These are phyloP conservation scores for Smutsia gigantea DNA, from an alignment of 2,797 vertebrate species.

Conservation along the genomic window DNA sequence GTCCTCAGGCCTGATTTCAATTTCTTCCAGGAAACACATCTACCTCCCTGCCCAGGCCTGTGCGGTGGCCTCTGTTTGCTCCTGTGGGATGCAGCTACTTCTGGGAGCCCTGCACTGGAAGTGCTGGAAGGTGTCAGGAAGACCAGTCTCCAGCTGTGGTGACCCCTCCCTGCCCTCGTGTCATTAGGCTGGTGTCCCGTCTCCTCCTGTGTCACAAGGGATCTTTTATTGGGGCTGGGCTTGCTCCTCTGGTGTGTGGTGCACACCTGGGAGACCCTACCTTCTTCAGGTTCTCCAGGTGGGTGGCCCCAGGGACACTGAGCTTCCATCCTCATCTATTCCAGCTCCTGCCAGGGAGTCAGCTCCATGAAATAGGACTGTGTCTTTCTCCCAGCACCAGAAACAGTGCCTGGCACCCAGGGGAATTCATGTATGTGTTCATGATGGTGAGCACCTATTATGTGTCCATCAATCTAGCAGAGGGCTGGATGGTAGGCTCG, in stretches of 20 bases:
- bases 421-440: accelerated
- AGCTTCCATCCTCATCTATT: not conserved
- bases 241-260: not conserved
- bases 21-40: not conserved
- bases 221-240: not conserved
- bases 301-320: not conserved
- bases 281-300: not conserved
- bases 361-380: accelerated
- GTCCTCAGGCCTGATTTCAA: not conserved
- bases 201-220: not conserved
- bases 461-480: not conserved
- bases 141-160: accelerated
- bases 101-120: not conserved
- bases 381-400: not conserved
- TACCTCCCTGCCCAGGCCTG: not conserved
- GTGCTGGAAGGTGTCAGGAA: too few species aligned
- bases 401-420: not conserved
- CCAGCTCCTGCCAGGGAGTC: not conserved
- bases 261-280: not conserved
- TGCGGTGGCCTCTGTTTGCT: not conserved
- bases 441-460: too few species aligned
- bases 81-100: not conserved
- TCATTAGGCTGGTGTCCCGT: not conserved
- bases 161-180: accelerated
- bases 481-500: not conserved